Base-by-base conservation (phyloP, 2,888 invertebrate species). In the Flexamia atlantica region DNA sequence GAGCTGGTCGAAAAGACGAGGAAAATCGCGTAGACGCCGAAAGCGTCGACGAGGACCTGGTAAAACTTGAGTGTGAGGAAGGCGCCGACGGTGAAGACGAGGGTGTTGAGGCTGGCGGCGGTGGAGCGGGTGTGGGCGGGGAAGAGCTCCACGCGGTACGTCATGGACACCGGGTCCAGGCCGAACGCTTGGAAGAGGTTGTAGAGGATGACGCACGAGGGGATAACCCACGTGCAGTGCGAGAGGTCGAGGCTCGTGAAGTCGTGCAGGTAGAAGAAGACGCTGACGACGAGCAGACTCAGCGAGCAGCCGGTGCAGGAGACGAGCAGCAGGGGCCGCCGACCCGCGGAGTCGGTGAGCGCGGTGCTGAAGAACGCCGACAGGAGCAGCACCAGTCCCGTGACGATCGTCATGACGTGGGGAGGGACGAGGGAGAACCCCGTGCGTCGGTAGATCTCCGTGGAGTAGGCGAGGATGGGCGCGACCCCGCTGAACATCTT, bases 101-200 rank as follows among this genome's bases (percentile, higher is more conserved):
- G 91, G 0, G 93, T 93, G 0, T 92, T 92, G 5, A 91, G 86
- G 4, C 93, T 93, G 0, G 93, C 92, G 0, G 94, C 94, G 0
- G 91, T 90, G 0, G 92, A 92, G 88, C 94, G 93, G 0, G 94
- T 93, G 84, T 93, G 93, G 0, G 93, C 92, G 0, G 94, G 93
- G 86, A 94, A 94, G 3, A 94, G 86, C 88, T 94, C 94, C 0
- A 93, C 93, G 86, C 93, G 92, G 90, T 94, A 91, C 86, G 94
- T 92, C 83, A 85, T 60, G 0, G 94, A 92, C 30, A 94, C 87
- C 23, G 93, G 93, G 0, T 92, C 93, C 30, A 94, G 89, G 0
- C 94, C 94, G 1, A 93, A 89, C 0, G 93, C 92, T 60, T 93
- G 92, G 23, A 93, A 89, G 2, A 93, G 88, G 83, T 93, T 92